Base-by-base conservation (phyloP, 2,888 invertebrate genomes). In the Hirtodrosophila cameraria region DNA sequence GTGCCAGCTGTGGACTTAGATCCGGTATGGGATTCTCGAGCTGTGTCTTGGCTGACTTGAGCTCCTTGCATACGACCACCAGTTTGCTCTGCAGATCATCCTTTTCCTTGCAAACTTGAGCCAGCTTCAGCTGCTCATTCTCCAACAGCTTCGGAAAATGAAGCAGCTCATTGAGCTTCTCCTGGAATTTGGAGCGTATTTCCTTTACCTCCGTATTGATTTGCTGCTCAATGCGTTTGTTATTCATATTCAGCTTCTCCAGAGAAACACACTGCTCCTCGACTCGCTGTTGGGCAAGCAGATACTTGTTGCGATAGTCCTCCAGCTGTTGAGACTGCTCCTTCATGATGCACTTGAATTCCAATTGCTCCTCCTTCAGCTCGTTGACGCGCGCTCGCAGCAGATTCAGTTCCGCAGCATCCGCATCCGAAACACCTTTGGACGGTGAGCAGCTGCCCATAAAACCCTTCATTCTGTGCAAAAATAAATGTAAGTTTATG, bases 271-370 rank as follows among this genome's bases (percentile, higher is more conserved):
- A 82, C 68, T 90, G 90, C 38, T 90, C 89, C 62, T 90, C 90
- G 5, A 90, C 89, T 62, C 89, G 89, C 59, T 90, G 90, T 64
- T 90, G 90, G 0, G 90, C 90, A 9, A 78, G 62, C 25, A 91
- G 62, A 54, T 90, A 91, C 53, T 91, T 91, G 49, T 86, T 87
- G 31, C 90, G 89, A 68, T 91, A 91, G 9, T 90, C 90, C n/a
- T 90, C 90, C 25, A 90, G 64, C 49, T 90, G 90, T 13, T 86
- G 80, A 0, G 90, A 87, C 62, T 90, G 90, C 52, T 91, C 90
- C 43, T 88, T 88, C 75, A 90, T 90, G 7, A 90, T 82, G 39
- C 89, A 89, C 63, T 89, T 90, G 58, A 89, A 90, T 62, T 91
- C 90, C 2, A 85, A 55, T 52, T 90, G 90, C 45, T 90, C 90